phyloP scores from a whole-genome alignment of 2,888 invertebrate genomes.

The Hipparchia semele region DNA sequence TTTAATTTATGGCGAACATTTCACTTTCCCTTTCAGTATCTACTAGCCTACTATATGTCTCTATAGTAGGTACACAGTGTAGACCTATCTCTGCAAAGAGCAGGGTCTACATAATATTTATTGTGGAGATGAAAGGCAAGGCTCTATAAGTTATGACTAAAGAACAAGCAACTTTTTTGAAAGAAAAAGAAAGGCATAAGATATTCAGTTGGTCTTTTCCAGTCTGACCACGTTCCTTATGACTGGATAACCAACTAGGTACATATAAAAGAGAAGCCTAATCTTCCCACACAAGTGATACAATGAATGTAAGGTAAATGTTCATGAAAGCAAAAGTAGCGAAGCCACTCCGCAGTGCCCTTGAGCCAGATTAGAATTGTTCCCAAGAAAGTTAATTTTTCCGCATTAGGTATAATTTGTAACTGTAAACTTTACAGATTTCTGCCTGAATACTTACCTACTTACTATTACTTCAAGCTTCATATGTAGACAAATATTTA shows the following conservation, averaged over 20 bases:
- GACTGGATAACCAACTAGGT: neutral
- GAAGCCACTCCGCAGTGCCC: neutral
- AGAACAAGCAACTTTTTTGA: neutral
- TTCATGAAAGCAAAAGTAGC: conserved; percentile 11
- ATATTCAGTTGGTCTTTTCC: neutral
- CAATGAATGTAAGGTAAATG: conserved; percentile 12
- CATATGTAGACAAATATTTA: neutral
- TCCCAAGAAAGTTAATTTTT: conserved; percentile 13
- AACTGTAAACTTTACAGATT: neutral
- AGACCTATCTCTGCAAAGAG: too few species aligned
- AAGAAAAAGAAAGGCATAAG: neutral
- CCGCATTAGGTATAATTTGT: neutral
- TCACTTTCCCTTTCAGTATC: too few species aligned
- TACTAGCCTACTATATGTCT: too few species aligned
- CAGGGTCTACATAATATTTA: neutral
- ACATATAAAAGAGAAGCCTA: conserved; percentile 6
- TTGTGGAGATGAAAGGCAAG: neutral
- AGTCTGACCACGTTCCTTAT: neutral
- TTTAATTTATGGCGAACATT: too few species aligned
- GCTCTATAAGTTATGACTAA: neutral
- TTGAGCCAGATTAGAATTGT: conserved; percentile 17
- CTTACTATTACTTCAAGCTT: neutral
- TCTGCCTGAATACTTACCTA: neutral
- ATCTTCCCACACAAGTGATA: conserved; percentile 7
- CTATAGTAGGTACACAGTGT: too few species aligned